Conservation (phyloP, 1,140 invertebrate species). For the Ceratosolen fusciceps region DNA sequence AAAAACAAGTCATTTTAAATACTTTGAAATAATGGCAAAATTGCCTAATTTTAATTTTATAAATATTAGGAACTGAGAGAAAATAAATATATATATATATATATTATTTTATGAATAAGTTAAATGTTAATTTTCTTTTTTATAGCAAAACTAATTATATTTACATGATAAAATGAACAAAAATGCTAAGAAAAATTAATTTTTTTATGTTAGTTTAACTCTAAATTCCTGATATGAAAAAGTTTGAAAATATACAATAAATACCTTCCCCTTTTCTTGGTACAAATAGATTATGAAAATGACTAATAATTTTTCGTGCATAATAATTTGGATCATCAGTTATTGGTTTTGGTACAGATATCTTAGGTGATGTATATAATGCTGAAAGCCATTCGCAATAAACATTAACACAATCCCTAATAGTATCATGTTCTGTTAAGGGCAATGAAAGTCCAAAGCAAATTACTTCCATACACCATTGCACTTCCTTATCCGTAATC, state of each 20-base stretch:
- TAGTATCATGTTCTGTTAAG: constrained; percentile 90
- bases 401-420: constrained; percentile 95
- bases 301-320: constrained; percentile 90
- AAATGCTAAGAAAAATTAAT: not conserved
- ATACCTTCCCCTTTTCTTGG: constrained; percentile 92
- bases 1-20: constrained; percentile 62
- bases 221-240: no score
- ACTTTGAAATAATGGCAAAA: constrained; percentile 1
- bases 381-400: constrained; percentile 97
- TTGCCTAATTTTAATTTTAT: constrained; percentile 3
- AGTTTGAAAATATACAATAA: constrained; percentile 42
- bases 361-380: constrained; percentile 84
- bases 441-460: constrained; percentile 93
- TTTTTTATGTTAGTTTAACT: constrained; percentile 1
- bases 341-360: constrained; percentile 88
- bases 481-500: constrained; percentile 85
- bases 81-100: not conserved
- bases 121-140: constrained; percentile 7
- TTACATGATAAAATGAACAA: not conserved
- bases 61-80: constrained; percentile 3
- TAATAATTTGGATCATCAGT: constrained; percentile 92
- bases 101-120: not conserved
- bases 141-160: not conserved
- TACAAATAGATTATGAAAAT: constrained; percentile 96
- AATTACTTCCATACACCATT: constrained; percentile 94